A percentile compares a stretch with the other conserved stretches of the same genome.
Conservation (phyloP, 2,113 vertebrate species). For the Glaucomys volans region DNA sequence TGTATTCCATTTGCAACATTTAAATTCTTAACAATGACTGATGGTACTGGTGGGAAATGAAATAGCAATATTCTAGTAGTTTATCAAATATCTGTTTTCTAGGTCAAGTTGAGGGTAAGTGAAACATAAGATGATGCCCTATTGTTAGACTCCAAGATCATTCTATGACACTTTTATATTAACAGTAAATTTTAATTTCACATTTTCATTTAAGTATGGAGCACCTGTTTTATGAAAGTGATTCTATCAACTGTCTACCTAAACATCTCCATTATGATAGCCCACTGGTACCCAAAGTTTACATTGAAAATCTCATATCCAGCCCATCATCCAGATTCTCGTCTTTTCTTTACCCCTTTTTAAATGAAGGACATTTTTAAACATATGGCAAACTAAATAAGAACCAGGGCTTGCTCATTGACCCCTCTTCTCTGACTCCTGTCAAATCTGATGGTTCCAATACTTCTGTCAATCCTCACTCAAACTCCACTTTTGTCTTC, state of each 20-base stretch:
- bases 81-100: neutral
- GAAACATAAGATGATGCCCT: neutral
- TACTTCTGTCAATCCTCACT: neutral
- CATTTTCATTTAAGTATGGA: neutral
- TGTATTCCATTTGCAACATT: neutral
- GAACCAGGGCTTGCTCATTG: neutral
- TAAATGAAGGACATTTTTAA: neutral
- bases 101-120: neutral
- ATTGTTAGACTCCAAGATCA: neutral
- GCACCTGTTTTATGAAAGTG: neutral
- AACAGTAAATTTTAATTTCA: constrained; percentile 9
- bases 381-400: neutral
- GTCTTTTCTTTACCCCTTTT: neutral
- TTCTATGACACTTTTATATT: neutral
- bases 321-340: neutral
- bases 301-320: neutral
- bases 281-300: neutral
- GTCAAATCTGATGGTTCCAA: neutral
- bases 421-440: neutral
- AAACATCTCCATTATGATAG: neutral
- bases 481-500: neutral
- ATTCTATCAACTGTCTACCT: neutral
- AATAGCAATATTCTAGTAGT: neutral
- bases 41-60: neutral
- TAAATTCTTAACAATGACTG: neutral